phyloP scores from a whole-genome alignment of 35 echinoderm and acorn worm genomes.

The Strongylocentrotus purpuratus region DNA sequence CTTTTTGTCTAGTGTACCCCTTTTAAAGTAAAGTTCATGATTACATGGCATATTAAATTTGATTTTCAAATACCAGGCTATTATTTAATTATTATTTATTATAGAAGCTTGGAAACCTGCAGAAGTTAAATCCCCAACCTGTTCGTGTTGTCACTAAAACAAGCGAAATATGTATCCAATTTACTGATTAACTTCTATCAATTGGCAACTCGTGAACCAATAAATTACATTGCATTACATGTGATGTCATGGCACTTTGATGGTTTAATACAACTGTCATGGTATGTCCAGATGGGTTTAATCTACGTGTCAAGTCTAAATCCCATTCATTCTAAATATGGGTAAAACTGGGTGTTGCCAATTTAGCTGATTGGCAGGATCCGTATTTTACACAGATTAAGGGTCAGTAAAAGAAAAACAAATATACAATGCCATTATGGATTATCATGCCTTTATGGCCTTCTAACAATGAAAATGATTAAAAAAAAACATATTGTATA shows the following conservation, averaged over 20 bases:
- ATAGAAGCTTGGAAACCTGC: background rate
- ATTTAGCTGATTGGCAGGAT: background rate
- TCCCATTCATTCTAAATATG: background rate
- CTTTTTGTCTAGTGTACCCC: background rate
- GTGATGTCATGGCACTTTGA: background rate
- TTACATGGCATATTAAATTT: background rate
- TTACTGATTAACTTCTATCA: background rate
- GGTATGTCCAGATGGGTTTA: background rate
- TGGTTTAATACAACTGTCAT: background rate
- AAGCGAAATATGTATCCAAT: background rate
- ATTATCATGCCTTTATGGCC: background rate
- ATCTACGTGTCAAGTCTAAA: background rate
- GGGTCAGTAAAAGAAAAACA: background rate
- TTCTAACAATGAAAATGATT: background rate
- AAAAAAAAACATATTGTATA: background rate
- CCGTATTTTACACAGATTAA: background rate
- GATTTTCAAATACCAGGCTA: background rate
- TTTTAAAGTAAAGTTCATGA: background rate
- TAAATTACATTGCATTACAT: background rate
- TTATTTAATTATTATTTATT: background rate
- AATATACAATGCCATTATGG: background rate
- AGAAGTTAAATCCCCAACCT: background rate
- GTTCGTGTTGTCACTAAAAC: background rate
- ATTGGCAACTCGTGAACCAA: background rate
- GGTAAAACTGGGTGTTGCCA: conserved; percentile 8